Base-by-base conservation (phyloP, 64 coral and sea anemone genomes). In the Montipora capricornis region DNA sequence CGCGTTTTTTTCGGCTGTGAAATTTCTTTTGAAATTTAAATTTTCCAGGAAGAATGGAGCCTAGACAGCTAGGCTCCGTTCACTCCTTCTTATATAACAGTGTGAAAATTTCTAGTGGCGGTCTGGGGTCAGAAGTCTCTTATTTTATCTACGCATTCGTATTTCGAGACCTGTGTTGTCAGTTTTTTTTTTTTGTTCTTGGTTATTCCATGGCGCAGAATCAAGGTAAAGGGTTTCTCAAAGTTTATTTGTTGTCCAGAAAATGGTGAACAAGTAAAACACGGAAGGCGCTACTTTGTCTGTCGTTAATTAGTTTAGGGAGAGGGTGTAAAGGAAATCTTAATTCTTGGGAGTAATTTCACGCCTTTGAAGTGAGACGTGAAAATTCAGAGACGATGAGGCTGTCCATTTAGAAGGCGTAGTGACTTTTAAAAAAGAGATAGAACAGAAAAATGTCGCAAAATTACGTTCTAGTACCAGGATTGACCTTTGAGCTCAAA, bases 301-400 rank as follows among this genome's bases (percentile, higher is more conserved):
- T 86, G 82, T 15, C 9, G 64, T n/a, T 71, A 86, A 86, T 86
- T 73, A 71, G 64, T 86, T 86, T 86, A 86, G 68, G 64, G 9
- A 62, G 67, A 22, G 20, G 62, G 82, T 70, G 82, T 16, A 46
- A 48, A 48, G 6, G 13, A 71, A 73, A 47, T 68, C 49, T 86
- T 50, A 71, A 70, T 71, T 71, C 70, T 49, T 47, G 16, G 19
- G 44, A 49, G 66, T 2, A 70, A 86, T 85, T 85, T 86, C 82
- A 68, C 82, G 66, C 82, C 82, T 70, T 71, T 70, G 9, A 86
- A 86, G 45, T 22, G 45, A 85, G 62, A 68, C 45, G 82, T 50
- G 82, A 85, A 85, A 86, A 11, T 20, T 49, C 16, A 19, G 16
- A 86, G 66, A 71, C 82, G 14, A 71, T 3, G 8, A 49, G 62